Evolutionary conservation across 2,888 invertebrate species (phyloP).

Genomic region (Slavum lentiscoides): DNA sequence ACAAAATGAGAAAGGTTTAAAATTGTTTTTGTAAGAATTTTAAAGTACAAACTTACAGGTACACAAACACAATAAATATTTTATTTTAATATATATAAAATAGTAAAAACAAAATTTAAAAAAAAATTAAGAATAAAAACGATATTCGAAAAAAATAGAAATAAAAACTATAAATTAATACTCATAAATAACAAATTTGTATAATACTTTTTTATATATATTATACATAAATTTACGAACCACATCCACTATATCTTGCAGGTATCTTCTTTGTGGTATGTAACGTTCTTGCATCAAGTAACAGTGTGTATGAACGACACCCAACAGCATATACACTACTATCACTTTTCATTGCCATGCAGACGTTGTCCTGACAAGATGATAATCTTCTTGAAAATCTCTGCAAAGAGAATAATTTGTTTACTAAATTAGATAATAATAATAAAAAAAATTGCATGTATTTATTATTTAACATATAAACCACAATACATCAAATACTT

Average conservation of each 20-base stretch:
- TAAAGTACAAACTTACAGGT: too few relatives aligned
- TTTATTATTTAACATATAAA: too few relatives aligned
- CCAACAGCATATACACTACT: conserved; percentile 87
- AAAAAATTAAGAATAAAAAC: too few relatives aligned
- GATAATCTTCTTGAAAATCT: conserved; percentile 84
- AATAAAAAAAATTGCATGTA: too few relatives aligned
- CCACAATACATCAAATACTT: too few relatives aligned
- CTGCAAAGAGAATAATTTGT: conserved; percentile 58
- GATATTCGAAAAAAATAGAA: too few relatives aligned
- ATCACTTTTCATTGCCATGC: conserved; percentile 82
- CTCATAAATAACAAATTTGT: too few relatives aligned
- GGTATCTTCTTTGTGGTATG: conserved; percentile 76
- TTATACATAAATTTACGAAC: conserved; percentile 60
- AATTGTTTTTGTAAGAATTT: too few relatives aligned
- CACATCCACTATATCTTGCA: conserved; percentile 86
- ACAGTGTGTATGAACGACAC: conserved; percentile 87
- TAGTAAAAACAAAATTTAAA: too few relatives aligned
- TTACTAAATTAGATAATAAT: too few relatives aligned
- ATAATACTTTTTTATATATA: not conserved
- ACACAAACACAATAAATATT: not conserved
- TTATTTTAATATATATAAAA: not conserved
- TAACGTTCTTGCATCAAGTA: conserved; percentile 85
- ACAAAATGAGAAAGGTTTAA: too few relatives aligned
- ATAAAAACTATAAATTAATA: too few relatives aligned
- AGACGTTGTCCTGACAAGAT: conserved; percentile 90